A percentile compares a stretch with the other conserved stretches of the same genome.
phyloP scores from a whole-genome alignment of 2,113 vertebrate genomes.

The Tetraodon nigroviridis region DNA sequence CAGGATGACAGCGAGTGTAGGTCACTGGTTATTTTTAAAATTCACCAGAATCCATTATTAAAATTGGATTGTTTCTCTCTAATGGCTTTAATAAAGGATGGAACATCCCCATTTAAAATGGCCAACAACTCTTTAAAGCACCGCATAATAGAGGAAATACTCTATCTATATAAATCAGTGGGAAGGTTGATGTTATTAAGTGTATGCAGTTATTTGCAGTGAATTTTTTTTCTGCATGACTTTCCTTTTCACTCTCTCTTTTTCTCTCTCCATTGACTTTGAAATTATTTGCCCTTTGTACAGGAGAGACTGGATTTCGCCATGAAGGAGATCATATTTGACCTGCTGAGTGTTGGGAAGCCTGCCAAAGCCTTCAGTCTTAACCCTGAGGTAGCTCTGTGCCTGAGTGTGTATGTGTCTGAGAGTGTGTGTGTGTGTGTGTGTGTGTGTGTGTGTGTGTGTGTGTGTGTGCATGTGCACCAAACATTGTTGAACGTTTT shows the following conservation, averaged over 20 bases:
- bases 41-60: conserved; percentile 25
- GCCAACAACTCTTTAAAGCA: background rate
- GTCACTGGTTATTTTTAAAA: conserved; percentile 6
- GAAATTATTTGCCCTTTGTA: conserved; percentile 35
- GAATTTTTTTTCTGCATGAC: background rate
- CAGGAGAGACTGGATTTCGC: conserved; percentile 98
- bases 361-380: conserved; percentile 98
- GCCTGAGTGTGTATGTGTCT: too few relatives aligned
- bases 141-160: too few relatives aligned
- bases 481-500: background rate
- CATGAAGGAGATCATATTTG: conserved; percentile 99
- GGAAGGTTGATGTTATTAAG: background rate
- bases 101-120: background rate
- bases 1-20: conserved; percentile 17
- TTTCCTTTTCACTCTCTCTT: background rate
- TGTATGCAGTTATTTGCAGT: background rate
- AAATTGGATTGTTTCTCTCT: conserved; percentile 14
- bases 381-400: conserved; percentile 88
- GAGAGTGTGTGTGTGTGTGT: too few relatives aligned
- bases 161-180: too few relatives aligned
- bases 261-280: conserved; percentile 3
- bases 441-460: too few relatives aligned
- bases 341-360: conserved; percentile 95
- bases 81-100: background rate
- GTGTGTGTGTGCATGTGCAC: too few relatives aligned